phyloP scores from a whole-genome alignment of 2,797 vertebrate genomes.

The Orientallactaga sibirica region DNA sequence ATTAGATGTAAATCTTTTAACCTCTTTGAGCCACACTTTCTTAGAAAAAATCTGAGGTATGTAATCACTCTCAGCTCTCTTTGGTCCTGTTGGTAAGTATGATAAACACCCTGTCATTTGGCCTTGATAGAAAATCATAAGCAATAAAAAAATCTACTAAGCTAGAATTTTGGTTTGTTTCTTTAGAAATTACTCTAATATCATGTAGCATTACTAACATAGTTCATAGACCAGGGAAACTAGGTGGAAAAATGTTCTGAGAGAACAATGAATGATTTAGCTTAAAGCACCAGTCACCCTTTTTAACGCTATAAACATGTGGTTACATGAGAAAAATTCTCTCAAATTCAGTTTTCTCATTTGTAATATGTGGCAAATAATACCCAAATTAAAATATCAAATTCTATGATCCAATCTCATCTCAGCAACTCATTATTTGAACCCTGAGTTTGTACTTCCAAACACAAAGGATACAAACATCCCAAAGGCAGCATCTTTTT shows the following conservation, averaged over 20 bases:
- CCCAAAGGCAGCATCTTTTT: slow-evolving; percentile 45
- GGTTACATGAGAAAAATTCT: not conserved
- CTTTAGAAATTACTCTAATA: not conserved
- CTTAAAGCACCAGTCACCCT: not conserved
- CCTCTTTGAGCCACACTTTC: not conserved
- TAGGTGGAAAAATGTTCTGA: not conserved
- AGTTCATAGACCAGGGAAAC: not conserved
- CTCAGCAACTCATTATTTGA: slow-evolving; percentile 16
- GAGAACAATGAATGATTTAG: not conserved
- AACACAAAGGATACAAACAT: slow-evolving; percentile 40
- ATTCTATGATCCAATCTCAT: not conserved
- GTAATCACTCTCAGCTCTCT: not conserved
- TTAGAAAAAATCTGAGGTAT: not conserved
- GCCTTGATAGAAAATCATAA: not conserved
- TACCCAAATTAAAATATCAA: slow-evolving; percentile 10
- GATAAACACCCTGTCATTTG: not conserved
- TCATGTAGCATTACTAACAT: not conserved
- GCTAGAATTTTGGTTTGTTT: not conserved
- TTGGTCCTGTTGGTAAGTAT: not conserved
- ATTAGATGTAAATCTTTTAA: not conserved
- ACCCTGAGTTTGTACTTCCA: slow-evolving; percentile 9
- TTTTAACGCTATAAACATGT: not conserved
- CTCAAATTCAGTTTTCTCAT: slow-evolving; percentile 9
- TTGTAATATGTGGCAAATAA: not conserved
- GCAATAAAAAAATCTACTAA: not conserved